phyloP scores from a whole-genome alignment of 64 coral and sea anemone genomes.

The Montipora sp. region DNA sequence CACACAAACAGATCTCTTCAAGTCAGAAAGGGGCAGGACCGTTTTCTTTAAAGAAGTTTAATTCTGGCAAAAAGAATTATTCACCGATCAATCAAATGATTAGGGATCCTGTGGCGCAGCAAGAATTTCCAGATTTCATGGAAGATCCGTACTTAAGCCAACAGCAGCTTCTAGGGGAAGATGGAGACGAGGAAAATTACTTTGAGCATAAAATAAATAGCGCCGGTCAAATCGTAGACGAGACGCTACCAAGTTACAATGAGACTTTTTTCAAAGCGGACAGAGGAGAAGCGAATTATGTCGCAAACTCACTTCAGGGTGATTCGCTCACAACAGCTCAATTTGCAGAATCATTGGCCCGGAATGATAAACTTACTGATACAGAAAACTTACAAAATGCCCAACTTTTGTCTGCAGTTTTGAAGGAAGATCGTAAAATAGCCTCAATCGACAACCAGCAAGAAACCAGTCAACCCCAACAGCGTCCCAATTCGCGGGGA shows the following conservation, averaged over 20 bases:
- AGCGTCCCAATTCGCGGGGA: background rate
- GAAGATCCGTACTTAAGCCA: background rate
- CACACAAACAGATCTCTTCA: background rate
- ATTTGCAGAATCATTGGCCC: background rate
- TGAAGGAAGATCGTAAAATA: background rate
- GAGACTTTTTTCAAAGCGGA: background rate
- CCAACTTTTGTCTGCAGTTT: background rate
- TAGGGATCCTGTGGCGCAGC: background rate
- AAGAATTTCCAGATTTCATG: background rate
- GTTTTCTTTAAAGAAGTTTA: background rate
- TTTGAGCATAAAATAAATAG: conserved; percentile 46
- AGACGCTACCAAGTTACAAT: background rate
- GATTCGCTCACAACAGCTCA: background rate
- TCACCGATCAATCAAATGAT: background rate
- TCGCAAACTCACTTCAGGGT: background rate
- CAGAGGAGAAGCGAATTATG: conserved; percentile 1
- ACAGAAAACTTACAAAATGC: background rate
- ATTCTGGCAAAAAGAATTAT: conserved; percentile 16
- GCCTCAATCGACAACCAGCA: background rate
- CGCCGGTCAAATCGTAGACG: background rate
- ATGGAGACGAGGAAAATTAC: conserved; percentile 6
- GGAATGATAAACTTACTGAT: background rate
- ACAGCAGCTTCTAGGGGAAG: conserved; percentile 15
- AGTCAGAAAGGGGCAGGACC: background rate
- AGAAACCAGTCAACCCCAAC: background rate